Conservation (phyloP, 2,797 vertebrate genomes). For the Nothura maculosa region DNA sequence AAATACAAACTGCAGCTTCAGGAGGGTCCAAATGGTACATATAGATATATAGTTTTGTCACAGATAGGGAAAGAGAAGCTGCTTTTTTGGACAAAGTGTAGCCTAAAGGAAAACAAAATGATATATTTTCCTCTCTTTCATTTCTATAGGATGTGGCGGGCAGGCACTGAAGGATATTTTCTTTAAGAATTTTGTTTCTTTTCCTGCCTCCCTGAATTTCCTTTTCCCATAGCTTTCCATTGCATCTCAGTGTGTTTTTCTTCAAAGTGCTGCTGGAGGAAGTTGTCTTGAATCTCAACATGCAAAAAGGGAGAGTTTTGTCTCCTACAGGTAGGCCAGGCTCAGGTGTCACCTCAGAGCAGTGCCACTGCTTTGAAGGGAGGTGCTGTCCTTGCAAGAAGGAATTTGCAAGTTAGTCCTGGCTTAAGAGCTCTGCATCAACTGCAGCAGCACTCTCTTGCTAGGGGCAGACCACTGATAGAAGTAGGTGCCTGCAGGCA, state of each 20-base stretch:
- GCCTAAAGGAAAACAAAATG: background rate
- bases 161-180: background rate
- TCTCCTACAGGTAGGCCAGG: background rate
- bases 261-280: background rate
- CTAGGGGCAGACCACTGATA: background rate
- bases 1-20: background rate
- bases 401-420: background rate
- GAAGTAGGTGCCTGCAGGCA: background rate
- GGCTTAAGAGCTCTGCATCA: background rate
- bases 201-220: background rate
- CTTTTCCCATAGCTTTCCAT: background rate
- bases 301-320: background rate
- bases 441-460: background rate
- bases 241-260: background rate
- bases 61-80: background rate
- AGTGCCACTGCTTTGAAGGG: background rate
- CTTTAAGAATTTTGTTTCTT: background rate
- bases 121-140: background rate
- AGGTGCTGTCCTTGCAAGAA: background rate
- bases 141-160: background rate
- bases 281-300: background rate
- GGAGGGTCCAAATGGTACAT: background rate
- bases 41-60: background rate
- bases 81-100: background rate
- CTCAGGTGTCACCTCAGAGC: background rate